A percentile compares a stretch with the other conserved stretches of the same genome.
These are phyloP conservation scores for Psilopsiagon aymara DNA, from an alignment of 2,113 vertebrate species.

Conservation along the genomic window DNA sequence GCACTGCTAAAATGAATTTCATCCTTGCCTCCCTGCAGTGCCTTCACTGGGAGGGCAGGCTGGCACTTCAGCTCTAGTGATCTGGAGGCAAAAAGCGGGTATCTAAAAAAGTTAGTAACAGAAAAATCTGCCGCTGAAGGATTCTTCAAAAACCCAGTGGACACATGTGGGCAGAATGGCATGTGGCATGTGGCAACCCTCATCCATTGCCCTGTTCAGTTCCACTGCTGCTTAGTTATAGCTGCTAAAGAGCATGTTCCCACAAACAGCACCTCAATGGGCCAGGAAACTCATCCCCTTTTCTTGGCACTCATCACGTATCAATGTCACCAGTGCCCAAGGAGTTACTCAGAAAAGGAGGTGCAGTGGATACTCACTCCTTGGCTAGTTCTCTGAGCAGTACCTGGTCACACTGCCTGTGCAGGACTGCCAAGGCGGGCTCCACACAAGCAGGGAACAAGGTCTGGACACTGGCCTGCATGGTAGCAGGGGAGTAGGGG, in stretches of 20 bases:
- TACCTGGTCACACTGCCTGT: fast-evolving
- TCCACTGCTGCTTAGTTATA: neutral
- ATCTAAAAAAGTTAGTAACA: neutral
- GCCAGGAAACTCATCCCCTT: neutral
- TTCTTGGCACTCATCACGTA: neutral
- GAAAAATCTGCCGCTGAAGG: neutral
- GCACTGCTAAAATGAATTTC: neutral
- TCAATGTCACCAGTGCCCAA: neutral
- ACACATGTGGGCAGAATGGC: fast-evolving
- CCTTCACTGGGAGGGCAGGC: neutral
- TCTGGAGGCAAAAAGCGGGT: neutral
- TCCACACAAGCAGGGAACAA: neutral
- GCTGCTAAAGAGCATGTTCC: neutral
- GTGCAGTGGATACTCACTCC: neutral
- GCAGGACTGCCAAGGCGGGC: neutral
- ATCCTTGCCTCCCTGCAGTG: neutral
- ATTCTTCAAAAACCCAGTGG: neutral
- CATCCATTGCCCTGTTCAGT: neutral
- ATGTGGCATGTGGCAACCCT: neutral
- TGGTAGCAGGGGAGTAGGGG: neutral
- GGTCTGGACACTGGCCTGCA: fast-evolving
- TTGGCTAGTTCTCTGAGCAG: neutral
- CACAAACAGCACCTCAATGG: neutral
- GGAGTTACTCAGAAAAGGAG: neutral
- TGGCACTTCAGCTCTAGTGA: neutral